Percentiles rank a stretch among this genome's conserved stretches.
These are phyloP conservation scores for Urosaurus nigricauda DNA, from an alignment of 2,797 vertebrate species.

Conservation along the genomic window DNA sequence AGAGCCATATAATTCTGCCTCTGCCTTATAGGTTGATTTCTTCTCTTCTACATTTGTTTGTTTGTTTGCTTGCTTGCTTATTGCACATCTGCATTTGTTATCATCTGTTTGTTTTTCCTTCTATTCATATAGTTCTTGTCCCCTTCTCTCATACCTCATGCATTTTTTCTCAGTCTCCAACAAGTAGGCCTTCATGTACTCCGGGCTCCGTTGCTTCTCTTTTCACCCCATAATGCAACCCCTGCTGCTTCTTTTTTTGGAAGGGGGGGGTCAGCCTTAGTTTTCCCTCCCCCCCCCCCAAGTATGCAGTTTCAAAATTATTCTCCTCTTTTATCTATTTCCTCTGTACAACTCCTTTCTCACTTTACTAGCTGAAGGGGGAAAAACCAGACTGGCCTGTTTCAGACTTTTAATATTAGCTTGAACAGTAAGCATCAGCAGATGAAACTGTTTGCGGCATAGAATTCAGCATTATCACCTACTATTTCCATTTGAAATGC, in stretches of 20 bases:
- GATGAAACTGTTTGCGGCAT: background rate
- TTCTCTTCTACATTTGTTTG: too few species aligned
- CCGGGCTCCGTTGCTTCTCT: background rate
- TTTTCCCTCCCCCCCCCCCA: background rate
- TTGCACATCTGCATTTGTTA: too few species aligned
- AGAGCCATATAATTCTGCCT: too few species aligned
- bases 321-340: background rate
- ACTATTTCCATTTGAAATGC: background rate
- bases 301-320: background rate
- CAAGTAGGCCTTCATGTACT: background rate
- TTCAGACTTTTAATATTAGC: background rate
- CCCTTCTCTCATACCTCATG: background rate
- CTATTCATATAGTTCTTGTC: background rate
- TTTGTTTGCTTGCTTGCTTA: too few species aligned
- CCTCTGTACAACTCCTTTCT: background rate
- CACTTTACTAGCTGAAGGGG: background rate
- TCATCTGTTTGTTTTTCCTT: too few species aligned
- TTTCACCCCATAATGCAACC: background rate
- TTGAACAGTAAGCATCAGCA: background rate
- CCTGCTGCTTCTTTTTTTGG: background rate
- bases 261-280: background rate
- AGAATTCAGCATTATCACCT: background rate
- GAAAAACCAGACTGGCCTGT: background rate
- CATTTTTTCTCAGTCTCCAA: background rate
- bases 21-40: too few species aligned